A percentile compares a stretch with the other conserved stretches of the same genome.
Evolutionary conservation across 2,797 vertebrate genomes (phyloP).

Genomic region (Oceanodroma leucorhoa): DNA sequence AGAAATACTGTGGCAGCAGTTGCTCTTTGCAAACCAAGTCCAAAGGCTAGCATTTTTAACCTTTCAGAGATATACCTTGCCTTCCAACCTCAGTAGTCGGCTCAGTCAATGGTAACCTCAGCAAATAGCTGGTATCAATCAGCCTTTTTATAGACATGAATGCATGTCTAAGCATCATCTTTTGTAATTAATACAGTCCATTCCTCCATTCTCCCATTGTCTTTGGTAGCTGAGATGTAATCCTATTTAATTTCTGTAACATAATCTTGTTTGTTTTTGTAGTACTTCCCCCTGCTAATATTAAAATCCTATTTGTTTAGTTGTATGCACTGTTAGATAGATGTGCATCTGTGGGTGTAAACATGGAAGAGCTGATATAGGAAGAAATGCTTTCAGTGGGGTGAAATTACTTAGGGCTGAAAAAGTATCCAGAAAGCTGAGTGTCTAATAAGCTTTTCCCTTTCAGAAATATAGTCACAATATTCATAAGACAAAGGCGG

Average conservation of each 20-base stretch:
- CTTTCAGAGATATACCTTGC: neutral
- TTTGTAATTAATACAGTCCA: slow-evolving; percentile 20
- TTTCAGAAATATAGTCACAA: neutral
- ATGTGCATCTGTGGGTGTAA: neutral
- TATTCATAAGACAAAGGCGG: neutral
- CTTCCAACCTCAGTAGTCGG: neutral
- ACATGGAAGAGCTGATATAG: neutral
- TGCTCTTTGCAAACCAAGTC: neutral
- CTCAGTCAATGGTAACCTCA: neutral
- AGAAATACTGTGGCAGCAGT: neutral
- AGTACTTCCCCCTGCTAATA: slow-evolving; percentile 31
- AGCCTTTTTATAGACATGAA: neutral
- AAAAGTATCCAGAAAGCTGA: neutral
- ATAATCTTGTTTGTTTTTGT: slow-evolving; percentile 44
- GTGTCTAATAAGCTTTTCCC: neutral
- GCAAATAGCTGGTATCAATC: neutral
- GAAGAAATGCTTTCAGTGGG: neutral
- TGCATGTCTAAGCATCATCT: neutral
- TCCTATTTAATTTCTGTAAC: slow-evolving; percentile 33
- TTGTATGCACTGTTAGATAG: neutral
- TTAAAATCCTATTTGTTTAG: slow-evolving; percentile 51
- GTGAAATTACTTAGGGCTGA: neutral
- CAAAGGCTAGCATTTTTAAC: neutral
- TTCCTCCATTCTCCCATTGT: neutral
- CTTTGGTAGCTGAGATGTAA: slow-evolving; percentile 27